Percentiles rank a stretch among this genome's conserved stretches.
phyloP scores from a whole-genome alignment of 2,888 invertebrate species.

The Plebejus melissa region DNA sequence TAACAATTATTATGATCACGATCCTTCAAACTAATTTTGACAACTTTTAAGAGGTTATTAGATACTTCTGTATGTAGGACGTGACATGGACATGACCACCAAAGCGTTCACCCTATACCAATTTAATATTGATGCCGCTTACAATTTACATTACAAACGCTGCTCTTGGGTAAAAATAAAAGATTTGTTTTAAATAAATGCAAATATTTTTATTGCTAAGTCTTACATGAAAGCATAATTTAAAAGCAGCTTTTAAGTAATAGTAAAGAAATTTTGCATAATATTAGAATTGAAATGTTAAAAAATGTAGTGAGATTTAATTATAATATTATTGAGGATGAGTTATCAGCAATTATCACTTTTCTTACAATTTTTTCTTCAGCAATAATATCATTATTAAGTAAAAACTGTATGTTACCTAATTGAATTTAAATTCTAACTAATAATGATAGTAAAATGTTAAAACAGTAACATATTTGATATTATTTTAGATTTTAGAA shows the following conservation, averaged over 20 bases:
- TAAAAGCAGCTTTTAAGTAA: not conserved
- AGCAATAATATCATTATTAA: not conserved
- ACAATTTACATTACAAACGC: no score
- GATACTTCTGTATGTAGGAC: no score
- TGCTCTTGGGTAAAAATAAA: no score
- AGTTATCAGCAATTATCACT: not conserved
- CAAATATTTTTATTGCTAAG: not conserved
- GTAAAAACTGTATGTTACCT: not conserved
- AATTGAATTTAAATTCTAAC: not conserved
- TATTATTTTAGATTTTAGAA: not conserved
- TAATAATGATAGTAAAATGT: not conserved
- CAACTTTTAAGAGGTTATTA: no score
- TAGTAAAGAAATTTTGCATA: not conserved
- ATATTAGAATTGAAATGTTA: not conserved
- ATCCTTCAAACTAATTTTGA: no score
- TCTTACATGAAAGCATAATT: not conserved
- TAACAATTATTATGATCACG: no score
- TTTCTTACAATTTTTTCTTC: not conserved
- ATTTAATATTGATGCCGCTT: no score
- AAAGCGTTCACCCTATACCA: no score
- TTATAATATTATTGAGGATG: not conserved
- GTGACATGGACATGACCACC: no score
- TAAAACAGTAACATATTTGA: not conserved
- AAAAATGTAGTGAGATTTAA: not conserved
- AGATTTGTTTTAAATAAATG: not conserved